These are phyloP conservation scores for Cricetomys ansorgei DNA, from an alignment of 2,113 vertebrate species.

Conservation along the genomic window DNA sequence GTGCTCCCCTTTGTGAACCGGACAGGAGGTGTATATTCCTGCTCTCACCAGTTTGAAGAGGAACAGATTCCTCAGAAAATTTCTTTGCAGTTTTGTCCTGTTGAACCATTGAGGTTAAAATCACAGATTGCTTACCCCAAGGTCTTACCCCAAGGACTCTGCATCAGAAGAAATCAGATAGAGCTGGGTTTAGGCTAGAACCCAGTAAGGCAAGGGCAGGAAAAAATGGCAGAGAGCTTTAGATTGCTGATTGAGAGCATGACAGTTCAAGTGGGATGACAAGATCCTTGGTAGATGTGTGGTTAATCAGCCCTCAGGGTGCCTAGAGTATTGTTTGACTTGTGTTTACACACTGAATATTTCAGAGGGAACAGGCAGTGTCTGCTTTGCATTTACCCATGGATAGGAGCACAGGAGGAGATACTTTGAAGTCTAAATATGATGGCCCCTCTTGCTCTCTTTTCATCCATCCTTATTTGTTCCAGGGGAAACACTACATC, in stretches of 20 bases:
- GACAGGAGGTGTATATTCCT: rapidly evolving
- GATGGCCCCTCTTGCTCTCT: constrained; percentile 12
- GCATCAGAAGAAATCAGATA: not conserved
- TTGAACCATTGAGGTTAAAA: not conserved
- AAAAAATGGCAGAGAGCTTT: not conserved
- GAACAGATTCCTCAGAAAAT: not conserved
- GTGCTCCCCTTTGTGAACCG: not conserved
- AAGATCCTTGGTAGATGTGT: not conserved
- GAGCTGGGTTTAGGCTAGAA: not conserved
- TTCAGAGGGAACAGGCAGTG: constrained; percentile 19
- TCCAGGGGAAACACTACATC: not conserved
- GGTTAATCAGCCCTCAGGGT: not conserved
- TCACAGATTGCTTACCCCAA: not conserved
- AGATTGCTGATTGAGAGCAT: rapidly evolving
- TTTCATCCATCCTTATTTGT: constrained; percentile 7
- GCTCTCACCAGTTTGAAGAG: not conserved
- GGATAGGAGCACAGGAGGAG: not conserved
- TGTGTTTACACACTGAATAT: constrained; percentile 56
- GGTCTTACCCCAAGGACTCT: not conserved
- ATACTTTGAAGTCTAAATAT: constrained; percentile 50
- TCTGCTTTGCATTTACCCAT: not conserved
- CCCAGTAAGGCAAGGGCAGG: not conserved
- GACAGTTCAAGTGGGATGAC: not conserved
- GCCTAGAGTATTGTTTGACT: constrained; percentile 26
- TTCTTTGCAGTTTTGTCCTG: not conserved